Conservation (phyloP, 1,140 invertebrate genomes). For the Microvelia longipes region DNA sequence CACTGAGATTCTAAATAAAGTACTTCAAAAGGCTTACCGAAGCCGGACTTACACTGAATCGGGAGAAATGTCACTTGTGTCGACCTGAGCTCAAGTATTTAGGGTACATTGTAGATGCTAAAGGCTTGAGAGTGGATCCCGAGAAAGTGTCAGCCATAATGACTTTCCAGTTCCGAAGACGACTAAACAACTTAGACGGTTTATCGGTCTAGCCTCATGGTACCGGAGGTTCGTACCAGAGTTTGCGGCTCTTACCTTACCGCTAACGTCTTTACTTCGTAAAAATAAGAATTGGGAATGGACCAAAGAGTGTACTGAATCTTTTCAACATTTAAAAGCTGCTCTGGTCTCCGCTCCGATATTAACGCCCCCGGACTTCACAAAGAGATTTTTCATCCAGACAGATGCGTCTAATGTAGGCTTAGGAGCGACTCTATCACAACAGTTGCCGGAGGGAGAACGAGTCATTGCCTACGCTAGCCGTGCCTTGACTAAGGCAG, state of each 20-base stretch:
- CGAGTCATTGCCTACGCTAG: conserved; percentile 27
- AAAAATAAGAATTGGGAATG: not conserved
- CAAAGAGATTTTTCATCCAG: not conserved
- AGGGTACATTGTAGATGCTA: too few relatives aligned
- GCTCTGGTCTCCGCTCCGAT: not conserved
- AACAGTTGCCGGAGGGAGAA: not conserved
- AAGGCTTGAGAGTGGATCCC: too few relatives aligned
- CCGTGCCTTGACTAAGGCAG: conserved; percentile 20
- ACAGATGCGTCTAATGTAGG: not conserved
- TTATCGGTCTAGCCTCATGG: too few relatives aligned
- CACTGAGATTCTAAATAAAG: too few relatives aligned
- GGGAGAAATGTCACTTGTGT: too few relatives aligned
- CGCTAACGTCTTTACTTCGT: conserved; percentile 18
- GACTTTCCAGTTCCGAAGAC: too few relatives aligned
- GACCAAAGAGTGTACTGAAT: not conserved
- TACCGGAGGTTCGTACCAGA: too few relatives aligned
- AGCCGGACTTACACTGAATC: too few relatives aligned
- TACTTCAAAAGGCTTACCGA: too few relatives aligned
- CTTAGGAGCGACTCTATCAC: not conserved
- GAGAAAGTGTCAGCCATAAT: too few relatives aligned
- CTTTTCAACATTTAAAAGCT: not conserved
- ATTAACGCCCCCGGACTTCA: not conserved
- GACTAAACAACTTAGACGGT: too few relatives aligned
- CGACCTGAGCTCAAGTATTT: too few relatives aligned
- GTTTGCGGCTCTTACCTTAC: conserved; percentile 28